Percentiles rank a stretch among this genome's conserved stretches.
Evolutionary conservation across 2,888 invertebrate species (phyloP).

Genomic region (Cheilosia variabilis): DNA sequence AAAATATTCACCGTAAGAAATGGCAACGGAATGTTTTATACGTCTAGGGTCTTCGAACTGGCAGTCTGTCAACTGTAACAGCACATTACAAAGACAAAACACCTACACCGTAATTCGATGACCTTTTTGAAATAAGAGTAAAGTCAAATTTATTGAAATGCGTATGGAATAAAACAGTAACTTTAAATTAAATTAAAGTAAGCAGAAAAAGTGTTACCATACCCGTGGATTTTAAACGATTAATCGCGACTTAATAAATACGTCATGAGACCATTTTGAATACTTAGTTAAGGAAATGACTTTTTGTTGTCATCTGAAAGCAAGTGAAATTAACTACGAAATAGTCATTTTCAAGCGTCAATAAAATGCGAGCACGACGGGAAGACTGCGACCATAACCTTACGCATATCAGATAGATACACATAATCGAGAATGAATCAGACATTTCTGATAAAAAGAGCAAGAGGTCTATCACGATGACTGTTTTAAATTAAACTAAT

Average conservation of each 20-base stretch:
- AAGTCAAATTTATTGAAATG: too few species aligned
- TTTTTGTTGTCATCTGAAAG: too few species aligned
- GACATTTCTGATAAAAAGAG: neutral
- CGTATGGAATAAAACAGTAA: too few species aligned
- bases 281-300: too few species aligned
- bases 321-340: too few species aligned
- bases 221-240: too few species aligned
- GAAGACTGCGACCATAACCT: neutral
- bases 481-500: conserved; percentile 9
- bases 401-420: neutral
- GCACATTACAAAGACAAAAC: neutral
- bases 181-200: too few species aligned
- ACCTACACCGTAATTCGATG: neutral
- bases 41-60: neutral
- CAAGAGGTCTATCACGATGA: neutral
- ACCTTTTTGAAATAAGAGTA: neutral
- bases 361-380: too few species aligned
- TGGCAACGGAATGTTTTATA: neutral
- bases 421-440: conserved; percentile 6
- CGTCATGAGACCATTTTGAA: too few species aligned
- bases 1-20: neutral
- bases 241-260: too few species aligned
- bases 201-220: too few species aligned
- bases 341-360: too few species aligned
- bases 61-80: neutral